These are phyloP conservation scores for Tribolium castaneum DNA, from an alignment of 1,140 invertebrate genomes.

Conservation along the genomic window DNA sequence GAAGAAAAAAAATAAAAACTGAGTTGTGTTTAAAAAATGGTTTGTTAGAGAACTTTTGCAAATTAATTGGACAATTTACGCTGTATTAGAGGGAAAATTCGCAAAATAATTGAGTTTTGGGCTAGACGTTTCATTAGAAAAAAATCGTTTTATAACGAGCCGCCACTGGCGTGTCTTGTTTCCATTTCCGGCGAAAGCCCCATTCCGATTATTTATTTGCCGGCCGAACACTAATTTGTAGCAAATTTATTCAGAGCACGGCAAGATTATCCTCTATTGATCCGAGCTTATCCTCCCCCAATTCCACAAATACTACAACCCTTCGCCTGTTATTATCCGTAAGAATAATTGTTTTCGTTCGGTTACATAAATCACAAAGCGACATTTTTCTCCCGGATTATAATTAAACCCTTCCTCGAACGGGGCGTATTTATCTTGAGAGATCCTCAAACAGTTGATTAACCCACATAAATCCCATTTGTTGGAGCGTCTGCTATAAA, in stretches of 20 bases:
- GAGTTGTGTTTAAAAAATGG: too few species aligned
- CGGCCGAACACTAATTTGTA: too few species aligned
- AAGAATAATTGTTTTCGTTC: constrained; percentile 33
- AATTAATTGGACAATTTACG: too few species aligned
- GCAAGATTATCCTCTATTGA: not conserved
- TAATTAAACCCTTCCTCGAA: constrained; percentile 27
- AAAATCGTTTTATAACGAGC: too few species aligned
- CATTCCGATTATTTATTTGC: too few species aligned
- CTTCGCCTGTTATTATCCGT: not conserved
- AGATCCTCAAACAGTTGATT: constrained; percentile 12
- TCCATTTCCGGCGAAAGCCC: too few species aligned
- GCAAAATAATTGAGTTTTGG: too few species aligned
- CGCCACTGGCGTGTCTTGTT: too few species aligned
- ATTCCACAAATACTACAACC: not conserved
- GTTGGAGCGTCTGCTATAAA: constrained; percentile 9
- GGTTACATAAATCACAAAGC: constrained; percentile 16
- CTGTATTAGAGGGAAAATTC: too few species aligned
- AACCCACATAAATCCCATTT: constrained; percentile 32
- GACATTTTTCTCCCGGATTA: constrained; percentile 28
- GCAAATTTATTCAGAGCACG: not conserved
- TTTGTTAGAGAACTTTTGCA: too few species aligned
- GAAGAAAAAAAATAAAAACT: too few species aligned
- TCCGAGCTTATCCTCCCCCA: not conserved
- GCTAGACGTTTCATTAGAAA: too few species aligned
- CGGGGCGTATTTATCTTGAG: constrained; percentile 18